Evolutionary conservation across 2,888 invertebrate genomes (phyloP).

Genomic region (Cecidostiba fungosa): DNA sequence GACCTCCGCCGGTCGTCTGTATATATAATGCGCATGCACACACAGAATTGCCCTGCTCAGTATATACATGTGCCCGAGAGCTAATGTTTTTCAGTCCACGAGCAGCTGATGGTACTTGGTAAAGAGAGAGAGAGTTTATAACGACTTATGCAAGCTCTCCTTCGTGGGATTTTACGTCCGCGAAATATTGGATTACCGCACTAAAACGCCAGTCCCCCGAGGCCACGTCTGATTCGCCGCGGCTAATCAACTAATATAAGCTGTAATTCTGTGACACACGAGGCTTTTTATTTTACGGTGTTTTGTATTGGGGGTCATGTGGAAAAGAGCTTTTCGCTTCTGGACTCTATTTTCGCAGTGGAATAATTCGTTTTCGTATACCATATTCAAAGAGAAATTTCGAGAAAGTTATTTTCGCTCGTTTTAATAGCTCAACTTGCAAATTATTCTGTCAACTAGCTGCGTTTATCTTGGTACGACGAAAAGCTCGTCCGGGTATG

Average conservation of each 20-base stretch:
- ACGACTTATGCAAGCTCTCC: slow-evolving; percentile 16
- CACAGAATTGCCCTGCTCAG: not conserved
- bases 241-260: slow-evolving; percentile 35
- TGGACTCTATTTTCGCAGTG: not conserved
- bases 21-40: not conserved
- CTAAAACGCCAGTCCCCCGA: not conserved
- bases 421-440: no score
- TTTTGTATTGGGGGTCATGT: slow-evolving; percentile 72
- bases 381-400: no score
- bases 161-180: slow-evolving; percentile 5
- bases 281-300: not conserved
- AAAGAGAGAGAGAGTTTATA: not conserved
- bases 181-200: slow-evolving; percentile 36
- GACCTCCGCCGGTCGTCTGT: slow-evolving; percentile 9
- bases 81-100: slow-evolving; percentile 10
- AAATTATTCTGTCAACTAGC: no score
- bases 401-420: no score
- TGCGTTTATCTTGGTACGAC: no score
- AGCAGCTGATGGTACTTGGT: not conserved
- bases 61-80: not conserved
- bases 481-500: no score
- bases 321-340: not conserved
- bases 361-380: no score
- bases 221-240: not conserved
- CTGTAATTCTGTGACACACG: not conserved